A percentile compares a stretch with the other conserved stretches of the same genome.
These are phyloP conservation scores for Thomomys bottae DNA, from an alignment of 2,113 vertebrate genomes.

Conservation along the genomic window DNA sequence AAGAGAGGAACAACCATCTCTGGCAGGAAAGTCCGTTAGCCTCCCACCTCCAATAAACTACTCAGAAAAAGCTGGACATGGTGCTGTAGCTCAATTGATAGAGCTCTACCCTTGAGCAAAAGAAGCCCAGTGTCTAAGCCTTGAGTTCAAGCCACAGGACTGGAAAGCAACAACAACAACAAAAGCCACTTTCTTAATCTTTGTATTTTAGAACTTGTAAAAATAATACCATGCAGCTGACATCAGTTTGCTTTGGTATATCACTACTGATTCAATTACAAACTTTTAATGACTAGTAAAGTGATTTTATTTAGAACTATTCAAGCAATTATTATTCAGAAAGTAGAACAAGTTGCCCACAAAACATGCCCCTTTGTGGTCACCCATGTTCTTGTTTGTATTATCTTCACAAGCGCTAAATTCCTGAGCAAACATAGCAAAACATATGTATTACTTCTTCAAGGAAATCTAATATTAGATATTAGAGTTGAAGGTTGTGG, in stretches of 20 bases:
- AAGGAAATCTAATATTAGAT: constrained; percentile 1
- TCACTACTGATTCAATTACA: background rate
- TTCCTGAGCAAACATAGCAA: background rate
- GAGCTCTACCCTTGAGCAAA: too few species aligned
- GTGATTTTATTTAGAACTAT: constrained; percentile 45
- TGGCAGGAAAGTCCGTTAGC: too few species aligned
- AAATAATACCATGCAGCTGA: background rate
- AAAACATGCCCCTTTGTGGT: constrained; percentile 13
- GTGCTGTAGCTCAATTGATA: too few species aligned
- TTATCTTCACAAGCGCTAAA: background rate
- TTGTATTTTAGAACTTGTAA: background rate
- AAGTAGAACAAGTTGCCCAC: background rate
- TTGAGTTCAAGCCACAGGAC: too few species aligned
- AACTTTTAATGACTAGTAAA: constrained; percentile 13
- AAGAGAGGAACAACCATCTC: too few species aligned
- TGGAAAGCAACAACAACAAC: too few species aligned
- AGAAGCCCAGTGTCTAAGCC: too few species aligned
- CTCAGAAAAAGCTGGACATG: too few species aligned
- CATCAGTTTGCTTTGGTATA: constrained; percentile 42
- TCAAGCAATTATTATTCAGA: constrained; percentile 27
- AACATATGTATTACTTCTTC: constrained; percentile 9
- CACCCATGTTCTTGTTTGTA: background rate
- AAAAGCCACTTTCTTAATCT: background rate
- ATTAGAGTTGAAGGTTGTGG: background rate
- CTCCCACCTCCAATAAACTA: too few species aligned